Base-by-base conservation (phyloP, 2,888 invertebrate species). In the Sympetrum striolatum region DNA sequence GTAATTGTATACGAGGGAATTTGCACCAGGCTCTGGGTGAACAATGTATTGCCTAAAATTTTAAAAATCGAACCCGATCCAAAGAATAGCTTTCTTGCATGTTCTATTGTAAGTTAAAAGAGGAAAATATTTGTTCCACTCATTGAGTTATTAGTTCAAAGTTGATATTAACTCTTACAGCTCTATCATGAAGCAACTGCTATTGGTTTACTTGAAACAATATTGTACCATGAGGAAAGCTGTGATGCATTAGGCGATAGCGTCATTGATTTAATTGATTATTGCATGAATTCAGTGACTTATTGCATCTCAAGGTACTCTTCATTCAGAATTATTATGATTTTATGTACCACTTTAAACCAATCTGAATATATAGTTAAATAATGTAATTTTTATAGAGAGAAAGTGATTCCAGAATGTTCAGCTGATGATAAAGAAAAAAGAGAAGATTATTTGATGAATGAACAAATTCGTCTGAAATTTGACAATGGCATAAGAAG, bases 401-500 rank as follows among this genome's bases (percentile, higher is more conserved):
- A 64, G 22, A 60, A 35, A 60, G 60, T 86, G 15, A 14, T 37
- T 22, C 0, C 1, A 18, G 8, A 53, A 1, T 15, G 4, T 18
- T 2, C 25, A 35, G 35, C 4, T 10, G 60, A 2, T 37, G n/a
- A 37, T 6, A 86, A 35, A 8, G 35, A 12, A 8, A 35, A 58
- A 53, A n/a, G 60, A 15, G 60, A 22, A 4, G 22, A 86, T 86
- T 86, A 37, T 44, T 44, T 79, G 22, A 94, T 95, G 81, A 94
- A 96, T 10, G 97, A 97, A 93, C 96, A 95, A 92, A 94, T 95
- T 0, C 96, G 96, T 92, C 94, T 98, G 44, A 95, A 96, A 91
- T 98, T 97, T 93, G 97, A 97, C 92, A 96, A 98, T 92, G 96
- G 97, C 90, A 96, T 98, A 93, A 95, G 97, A 92, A 96, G 97